Base-by-base conservation (phyloP, 2,888 invertebrate genomes). In the Nemoura dubitans region DNA sequence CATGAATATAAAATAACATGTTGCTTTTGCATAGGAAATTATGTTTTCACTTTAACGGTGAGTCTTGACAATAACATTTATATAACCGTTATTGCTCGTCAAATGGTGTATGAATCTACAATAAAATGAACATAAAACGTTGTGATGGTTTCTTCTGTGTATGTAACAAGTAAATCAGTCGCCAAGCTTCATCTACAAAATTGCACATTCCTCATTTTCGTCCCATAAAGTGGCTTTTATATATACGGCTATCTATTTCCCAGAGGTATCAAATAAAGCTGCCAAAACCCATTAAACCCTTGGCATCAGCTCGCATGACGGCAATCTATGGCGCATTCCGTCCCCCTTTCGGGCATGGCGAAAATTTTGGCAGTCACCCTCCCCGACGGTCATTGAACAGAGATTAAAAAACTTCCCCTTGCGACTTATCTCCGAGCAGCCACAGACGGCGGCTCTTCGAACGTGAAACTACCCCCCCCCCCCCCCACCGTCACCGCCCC, bases 381-480 rank as follows among this genome's bases (percentile, higher is more conserved):
- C n/a, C n/a, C n/a, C n/a, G n/a, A n/a, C 59, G 59, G 59, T 59
- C 59, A 59, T 59, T 59, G 59, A 21, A 59, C 59, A 59, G 59
- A 59, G 59, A 59, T 59, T 59, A 59, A 59, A 59, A 59, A 59
- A 59, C 59, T 59, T 59, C 21, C 59, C 59, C 59, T 59, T 59
- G n/a, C 59, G 59, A 59, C 59, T 59, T 59, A 59, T 59, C 59
- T 59, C 59, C 59, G 21, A 59, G 14, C 21, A 21, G 59, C 59
- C 14, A 59, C 5, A 36, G 59, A 59, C 59, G 59, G 14, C n/a
- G n/a, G n/a, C n/a, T n/a, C n/a, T 59, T 21, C 59, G 3, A 21
- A 10, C 21, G 59, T 21, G 21, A 59, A 59, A 59, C 59, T 59
- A 21, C 14, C 21, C 59, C 10, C 36, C 5, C 36, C 36, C 36